These are phyloP conservation scores for Cephalopterus ornatus DNA, from an alignment of 2,113 vertebrate genomes.

Conservation along the genomic window DNA sequence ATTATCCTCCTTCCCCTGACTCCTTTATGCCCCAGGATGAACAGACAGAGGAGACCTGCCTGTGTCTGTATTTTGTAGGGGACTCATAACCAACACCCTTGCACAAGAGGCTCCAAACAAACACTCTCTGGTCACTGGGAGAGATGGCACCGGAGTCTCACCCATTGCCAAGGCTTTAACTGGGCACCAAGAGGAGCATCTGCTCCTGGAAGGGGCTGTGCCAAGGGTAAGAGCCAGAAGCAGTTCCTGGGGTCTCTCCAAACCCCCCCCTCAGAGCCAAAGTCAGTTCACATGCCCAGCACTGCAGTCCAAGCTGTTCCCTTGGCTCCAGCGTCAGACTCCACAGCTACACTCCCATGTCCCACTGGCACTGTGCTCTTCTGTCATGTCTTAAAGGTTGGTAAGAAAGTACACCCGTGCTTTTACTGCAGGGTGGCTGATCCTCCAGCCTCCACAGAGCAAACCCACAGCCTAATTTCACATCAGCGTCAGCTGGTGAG, in stretches of 20 bases:
- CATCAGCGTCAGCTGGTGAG: not conserved
- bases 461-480: not conserved
- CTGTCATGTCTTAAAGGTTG: fast-evolving
- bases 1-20: fast-evolving
- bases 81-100: fast-evolving
- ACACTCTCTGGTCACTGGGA: fast-evolving
- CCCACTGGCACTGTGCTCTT: not conserved
- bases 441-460: not conserved
- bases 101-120: too few relatives aligned
- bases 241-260: not conserved
- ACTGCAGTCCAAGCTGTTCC: fast-evolving
- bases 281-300: not conserved
- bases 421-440: not conserved
- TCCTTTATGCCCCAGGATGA: not conserved
- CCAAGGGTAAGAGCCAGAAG: not conserved
- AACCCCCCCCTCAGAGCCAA: too few relatives aligned
- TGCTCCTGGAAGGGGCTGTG: not conserved
- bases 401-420: not conserved
- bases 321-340: not conserved
- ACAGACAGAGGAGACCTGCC: not conserved
- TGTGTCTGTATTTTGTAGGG: too few relatives aligned
- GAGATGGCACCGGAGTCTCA: not conserved
- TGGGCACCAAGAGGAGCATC: not conserved
- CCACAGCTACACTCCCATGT: fast-evolving
- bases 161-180: fast-evolving